These are phyloP conservation scores for silkworm (Bombyx mori) DNA, from an alignment of 1,140 invertebrate species.

Conservation along the genomic window DNA sequence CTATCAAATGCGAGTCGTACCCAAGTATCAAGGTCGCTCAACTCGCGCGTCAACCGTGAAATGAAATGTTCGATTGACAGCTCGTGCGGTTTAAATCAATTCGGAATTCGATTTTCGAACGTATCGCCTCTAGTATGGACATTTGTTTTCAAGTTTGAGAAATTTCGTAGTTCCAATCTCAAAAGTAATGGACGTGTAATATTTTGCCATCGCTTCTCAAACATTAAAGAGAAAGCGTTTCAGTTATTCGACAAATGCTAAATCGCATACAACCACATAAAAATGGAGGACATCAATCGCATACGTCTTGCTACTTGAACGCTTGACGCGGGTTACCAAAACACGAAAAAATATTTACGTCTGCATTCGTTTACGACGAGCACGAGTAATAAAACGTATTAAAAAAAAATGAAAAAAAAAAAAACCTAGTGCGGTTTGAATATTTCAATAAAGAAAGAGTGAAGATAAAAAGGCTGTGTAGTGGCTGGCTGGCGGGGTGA, in stretches of 20 bases:
- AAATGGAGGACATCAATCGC: no score
- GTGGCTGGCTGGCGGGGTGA: constrained; percentile 31
- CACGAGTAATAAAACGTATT: constrained; percentile 38
- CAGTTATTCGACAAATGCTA: no score
- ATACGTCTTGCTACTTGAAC: no score
- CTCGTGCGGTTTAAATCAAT: constrained; percentile 33
- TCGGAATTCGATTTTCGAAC: constrained; percentile 9
- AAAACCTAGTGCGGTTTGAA: constrained; percentile 35
- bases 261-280: no score
- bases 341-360: constrained; percentile 18
- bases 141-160: not conserved
- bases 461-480: constrained; percentile 49
- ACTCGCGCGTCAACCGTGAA: constrained; percentile 35
- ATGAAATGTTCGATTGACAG: constrained; percentile 33
- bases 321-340: no score
- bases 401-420: constrained; percentile 51
- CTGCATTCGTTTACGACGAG: constrained; percentile 26
- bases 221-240: no score
- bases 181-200: no score
- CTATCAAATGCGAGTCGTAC: no score
- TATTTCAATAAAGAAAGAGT: constrained; percentile 62
- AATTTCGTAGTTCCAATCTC: no score
- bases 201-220: no score
- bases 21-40: no score
- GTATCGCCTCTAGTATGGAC: constrained; percentile 11